Percentiles rank a stretch among this genome's conserved stretches.
Conservation (phyloP, 2,888 invertebrate genomes). For the Nomada flava region DNA sequence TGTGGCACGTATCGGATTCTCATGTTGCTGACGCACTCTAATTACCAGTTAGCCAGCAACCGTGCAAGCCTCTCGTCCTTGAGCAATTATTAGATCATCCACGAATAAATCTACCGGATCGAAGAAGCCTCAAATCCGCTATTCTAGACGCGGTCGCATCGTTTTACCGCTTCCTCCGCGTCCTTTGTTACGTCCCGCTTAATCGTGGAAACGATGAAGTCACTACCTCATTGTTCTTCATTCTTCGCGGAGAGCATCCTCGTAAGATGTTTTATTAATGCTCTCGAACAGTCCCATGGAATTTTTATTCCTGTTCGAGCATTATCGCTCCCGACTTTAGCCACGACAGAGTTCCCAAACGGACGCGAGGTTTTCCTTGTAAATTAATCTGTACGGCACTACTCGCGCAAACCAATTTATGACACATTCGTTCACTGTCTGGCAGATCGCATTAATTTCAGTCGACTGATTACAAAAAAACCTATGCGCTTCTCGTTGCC, state of each 20-base stretch:
- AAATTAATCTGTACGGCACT: background rate
- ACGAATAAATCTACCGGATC: conserved; percentile 57
- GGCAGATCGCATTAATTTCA: too few relatives aligned
- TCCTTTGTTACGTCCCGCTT: conserved; percentile 15
- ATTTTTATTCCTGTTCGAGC: background rate
- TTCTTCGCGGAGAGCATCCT: conserved; percentile 10
- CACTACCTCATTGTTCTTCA: conserved; percentile 40
- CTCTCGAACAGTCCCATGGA: background rate
- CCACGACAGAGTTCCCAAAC: too few relatives aligned
- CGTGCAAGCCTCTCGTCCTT: conserved; percentile 45
- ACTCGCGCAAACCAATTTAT: background rate
- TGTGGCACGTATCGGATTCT: conserved; percentile 79
- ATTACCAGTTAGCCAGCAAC: conserved; percentile 33
- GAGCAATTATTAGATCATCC: conserved; percentile 64
- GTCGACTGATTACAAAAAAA: too few relatives aligned
- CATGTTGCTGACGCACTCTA: conserved; percentile 67
- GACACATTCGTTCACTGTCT: background rate
- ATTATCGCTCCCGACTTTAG: background rate
- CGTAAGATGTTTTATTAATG: conserved; percentile 37
- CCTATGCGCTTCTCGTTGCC: too few relatives aligned
- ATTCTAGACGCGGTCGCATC: conserved; percentile 24
- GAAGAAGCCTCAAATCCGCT: conserved; percentile 52
- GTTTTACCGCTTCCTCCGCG: conserved; percentile 4
- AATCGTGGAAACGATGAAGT: conserved; percentile 41
- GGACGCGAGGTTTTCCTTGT: background rate